Conservation (phyloP, 53 echinoderm and acorn worm species). For the Paelopatides confundens region DNA sequence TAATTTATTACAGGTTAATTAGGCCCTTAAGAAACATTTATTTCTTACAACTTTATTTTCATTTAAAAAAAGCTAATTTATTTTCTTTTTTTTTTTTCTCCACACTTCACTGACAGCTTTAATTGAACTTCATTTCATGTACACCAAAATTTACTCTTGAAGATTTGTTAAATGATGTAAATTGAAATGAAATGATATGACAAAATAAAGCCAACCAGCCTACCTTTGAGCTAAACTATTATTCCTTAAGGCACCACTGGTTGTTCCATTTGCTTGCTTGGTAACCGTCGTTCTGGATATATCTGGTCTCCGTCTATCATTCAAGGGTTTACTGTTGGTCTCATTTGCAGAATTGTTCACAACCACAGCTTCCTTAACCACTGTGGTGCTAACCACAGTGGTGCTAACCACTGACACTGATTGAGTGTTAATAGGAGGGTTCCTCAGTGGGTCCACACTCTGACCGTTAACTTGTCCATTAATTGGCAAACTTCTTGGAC, state of each 20-base stretch:
- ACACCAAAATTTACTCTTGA: no score
- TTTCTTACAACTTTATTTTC: no score
- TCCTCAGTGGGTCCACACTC: not conserved
- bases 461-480: conserved; percentile 26
- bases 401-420: not conserved
- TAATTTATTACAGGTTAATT: no score
- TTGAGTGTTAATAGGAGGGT: not conserved
- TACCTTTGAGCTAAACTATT: conserved; percentile 25
- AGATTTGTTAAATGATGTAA: no score
- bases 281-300: not conserved
- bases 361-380: not conserved
- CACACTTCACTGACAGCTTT: no score
- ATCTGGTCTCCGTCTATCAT: conserved; percentile 19
- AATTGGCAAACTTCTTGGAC: not conserved
- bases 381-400: not conserved
- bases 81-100: no score
- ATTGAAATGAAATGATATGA: not conserved
- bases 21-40: no score
- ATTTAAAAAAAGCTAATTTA: no score
- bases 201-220: not conserved
- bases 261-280: conserved; percentile 29
- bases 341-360: not conserved
- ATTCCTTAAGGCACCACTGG: conserved; percentile 40
- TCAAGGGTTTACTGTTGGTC: not conserved
- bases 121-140: no score